Percentiles rank a stretch among this genome's conserved stretches.
Conservation (phyloP, 1,140 invertebrate genomes). For the Caerostris darwini region DNA sequence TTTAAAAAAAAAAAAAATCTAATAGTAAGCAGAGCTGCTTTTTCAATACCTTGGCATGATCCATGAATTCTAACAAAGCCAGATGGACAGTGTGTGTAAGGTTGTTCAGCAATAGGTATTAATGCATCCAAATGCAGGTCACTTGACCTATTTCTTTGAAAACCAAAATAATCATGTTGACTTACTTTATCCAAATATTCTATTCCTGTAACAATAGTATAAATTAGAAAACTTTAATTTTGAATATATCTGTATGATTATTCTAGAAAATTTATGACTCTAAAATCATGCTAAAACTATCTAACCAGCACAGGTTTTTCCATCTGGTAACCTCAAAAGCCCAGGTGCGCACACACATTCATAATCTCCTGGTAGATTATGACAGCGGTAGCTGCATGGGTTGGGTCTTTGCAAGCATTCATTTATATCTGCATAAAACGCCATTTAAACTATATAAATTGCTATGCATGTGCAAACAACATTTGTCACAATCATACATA, state of each 20-base stretch:
- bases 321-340: conserved; percentile 81
- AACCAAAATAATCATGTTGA: conserved; percentile 24
- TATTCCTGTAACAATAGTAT: conserved; percentile 66
- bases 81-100: background rate
- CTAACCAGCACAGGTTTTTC: conserved; percentile 83
- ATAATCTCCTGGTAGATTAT: conserved; percentile 77
- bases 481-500: background rate
- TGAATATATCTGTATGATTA: background rate
- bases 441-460: background rate
- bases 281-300: conserved; percentile 66
- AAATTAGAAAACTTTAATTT: background rate
- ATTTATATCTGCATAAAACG: conserved; percentile 80
- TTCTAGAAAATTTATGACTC: conserved; percentile 32
- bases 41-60: conserved; percentile 57
- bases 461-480: background rate
- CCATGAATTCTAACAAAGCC: conserved; percentile 40
- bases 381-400: conserved; percentile 80
- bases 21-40: background rate
- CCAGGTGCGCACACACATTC: conserved; percentile 76
- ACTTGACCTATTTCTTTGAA: conserved; percentile 27
- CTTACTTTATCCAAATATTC: conserved; percentile 68
- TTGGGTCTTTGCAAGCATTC: conserved; percentile 80
- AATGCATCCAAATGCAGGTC: background rate
- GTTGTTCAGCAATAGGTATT: background rate
- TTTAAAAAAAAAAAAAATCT: background rate